Percentiles rank a stretch among this genome's conserved stretches.
These are phyloP conservation scores for Tetramorium simillimum DNA, from an alignment of 1,140 invertebrate species.

Conservation along the genomic window DNA sequence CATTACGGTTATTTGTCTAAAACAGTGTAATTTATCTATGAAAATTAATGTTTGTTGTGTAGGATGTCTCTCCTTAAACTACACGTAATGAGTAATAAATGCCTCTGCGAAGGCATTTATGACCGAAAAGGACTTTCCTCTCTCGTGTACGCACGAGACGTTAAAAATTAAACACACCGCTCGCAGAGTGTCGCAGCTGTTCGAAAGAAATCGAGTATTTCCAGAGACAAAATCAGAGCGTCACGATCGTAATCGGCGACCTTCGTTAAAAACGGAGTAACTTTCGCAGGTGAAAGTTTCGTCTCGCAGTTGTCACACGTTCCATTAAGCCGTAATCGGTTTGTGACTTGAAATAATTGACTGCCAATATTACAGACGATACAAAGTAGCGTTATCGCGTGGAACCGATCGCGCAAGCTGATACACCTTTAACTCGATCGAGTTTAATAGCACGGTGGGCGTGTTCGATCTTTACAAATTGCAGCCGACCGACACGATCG, in stretches of 20 bases:
- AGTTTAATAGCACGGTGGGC: constrained; percentile 28
- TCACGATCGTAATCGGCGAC: background rate
- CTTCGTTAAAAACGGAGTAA: constrained; percentile 16
- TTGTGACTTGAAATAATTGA: constrained; percentile 38
- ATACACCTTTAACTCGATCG: constrained; percentile 36
- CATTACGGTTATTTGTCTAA: background rate
- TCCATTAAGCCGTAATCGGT: constrained; percentile 40
- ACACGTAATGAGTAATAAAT: background rate
- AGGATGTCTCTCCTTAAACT: background rate
- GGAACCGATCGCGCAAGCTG: constrained; percentile 22
- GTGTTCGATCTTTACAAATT: constrained; percentile 39
- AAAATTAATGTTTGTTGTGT: background rate
- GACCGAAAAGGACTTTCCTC: background rate
- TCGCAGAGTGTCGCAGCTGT: background rate
- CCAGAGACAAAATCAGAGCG: background rate
- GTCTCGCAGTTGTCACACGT: background rate
- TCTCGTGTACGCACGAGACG: background rate
- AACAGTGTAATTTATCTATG: background rate
- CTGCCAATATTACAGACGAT: constrained; percentile 15
- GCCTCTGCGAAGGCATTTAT: background rate
- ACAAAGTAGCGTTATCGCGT: background rate
- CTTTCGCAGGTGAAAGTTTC: constrained; percentile 52
- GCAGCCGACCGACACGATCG: background rate
- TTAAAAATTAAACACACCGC: background rate
- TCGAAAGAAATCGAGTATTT: background rate